Evolutionary conservation across 1,140 invertebrate species (phyloP), one percentile per base, ranked within the genome.

Genomic region (Ephestia elutella): DNA sequence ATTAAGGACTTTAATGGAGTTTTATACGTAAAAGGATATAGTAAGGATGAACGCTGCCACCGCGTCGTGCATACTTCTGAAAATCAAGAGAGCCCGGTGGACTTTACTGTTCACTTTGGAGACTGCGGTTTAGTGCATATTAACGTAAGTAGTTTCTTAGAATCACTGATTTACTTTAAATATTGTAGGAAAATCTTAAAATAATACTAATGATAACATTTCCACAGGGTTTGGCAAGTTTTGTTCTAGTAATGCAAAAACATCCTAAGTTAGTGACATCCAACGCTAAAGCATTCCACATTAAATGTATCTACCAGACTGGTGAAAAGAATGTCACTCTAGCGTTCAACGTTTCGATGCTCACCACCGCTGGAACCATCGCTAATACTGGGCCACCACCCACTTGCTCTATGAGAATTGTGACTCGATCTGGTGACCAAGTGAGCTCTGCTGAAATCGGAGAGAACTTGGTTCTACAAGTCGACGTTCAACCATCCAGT

Each of bases 181-280:
- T 21, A 17, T 21, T 3, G 4, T 20, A 20, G 11, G 13, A 49
- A 49, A 54, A 18, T 54, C 5, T 54, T 17, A 15, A 54, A 32
- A 18, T 17, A 35, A 64, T 57, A 53, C 30, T 32, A 10, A 32
- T 32, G 9, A 5, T 32, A 32, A 32, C 67, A 56, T 65, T 44
- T 66, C 80, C 89, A 61, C 75, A 96, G 94, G 96, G 96, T 49
- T 92, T 97, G 78, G 96, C 97, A 11, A 95, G 95, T 70, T 98
- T 98, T 75, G 94, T 98, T 0, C 89, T 98, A 17, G 96, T 98
- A 9, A 96, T 98, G 75, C 96, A 98, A 75, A 97, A 97, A 89
- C 97, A 98, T 92, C 96, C 96, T 0, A 97, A 96, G 91, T 87
- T 98, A 4, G 94, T 98, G n/a, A 98, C 97, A 5, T 96, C 95